Evolutionary conservation across 2,888 invertebrate species (phyloP), one percentile per base, ranked within the genome.

Genomic region (Acleris literana): DNA sequence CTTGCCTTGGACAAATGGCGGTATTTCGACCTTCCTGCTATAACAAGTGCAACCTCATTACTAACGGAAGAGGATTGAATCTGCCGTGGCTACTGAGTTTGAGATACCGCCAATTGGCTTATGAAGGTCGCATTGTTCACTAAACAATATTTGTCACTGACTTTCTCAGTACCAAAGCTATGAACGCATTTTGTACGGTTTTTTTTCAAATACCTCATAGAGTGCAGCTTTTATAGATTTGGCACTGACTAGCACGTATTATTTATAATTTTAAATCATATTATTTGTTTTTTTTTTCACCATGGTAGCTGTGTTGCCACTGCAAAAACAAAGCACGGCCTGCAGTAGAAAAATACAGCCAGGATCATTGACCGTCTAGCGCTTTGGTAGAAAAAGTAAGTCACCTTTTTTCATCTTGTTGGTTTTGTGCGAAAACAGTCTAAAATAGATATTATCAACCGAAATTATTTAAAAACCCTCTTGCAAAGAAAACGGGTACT

Each of bases 301-400:
- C 72, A 46, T 48, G 72, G 77, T 93, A 94, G 94, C 94, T 82
- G 93, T 94, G 84, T 89, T 94, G 84, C 85, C 89, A 83, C 93
- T 94, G 79, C 94, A 94, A 89, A 86, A 83, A 77, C 49, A 79
- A 70, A 68, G 60, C 69, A 67, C 74, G 55, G 71, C 68, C 69
- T 71, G 76, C 71, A 72, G 71, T 80, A 79, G 76, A 73, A 71
- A 72, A 64, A 68, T 76, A 71, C 67, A 71, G 71, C 71, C 72
- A 68, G 75, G 74, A 74, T 67, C 73, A 69, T 56, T 52, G 68
- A 68, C 64, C 75, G 69, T 72, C 73, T 79, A 74, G 73, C 71
- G 72, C 76, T 76, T 75, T 52, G 68, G 72, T 79, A 78, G 76
- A 70, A 68, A 69, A 63, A 75, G 81, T 82, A 78, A 79, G 79